Evolutionary conservation across 2,113 vertebrate species (phyloP).

Genomic region (Eolophus roseicapilla): DNA sequence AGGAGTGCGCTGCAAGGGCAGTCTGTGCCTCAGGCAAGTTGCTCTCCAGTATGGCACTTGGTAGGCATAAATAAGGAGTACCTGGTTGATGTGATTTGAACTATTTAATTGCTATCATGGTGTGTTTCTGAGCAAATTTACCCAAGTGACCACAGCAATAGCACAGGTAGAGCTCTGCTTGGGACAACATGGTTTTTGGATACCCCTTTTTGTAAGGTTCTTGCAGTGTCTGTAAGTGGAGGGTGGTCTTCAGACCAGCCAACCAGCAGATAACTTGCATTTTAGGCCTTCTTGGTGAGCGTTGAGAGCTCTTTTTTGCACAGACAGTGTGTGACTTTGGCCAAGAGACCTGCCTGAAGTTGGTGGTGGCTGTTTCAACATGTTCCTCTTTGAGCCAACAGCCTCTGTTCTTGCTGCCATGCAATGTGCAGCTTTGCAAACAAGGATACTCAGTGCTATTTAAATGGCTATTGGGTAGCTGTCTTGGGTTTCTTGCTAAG

Average conservation of each 20-base stretch:
- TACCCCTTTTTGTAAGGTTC: accelerated
- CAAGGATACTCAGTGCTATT: not conserved
- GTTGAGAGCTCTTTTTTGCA: not conserved
- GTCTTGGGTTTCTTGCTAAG: not conserved
- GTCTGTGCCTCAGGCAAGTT: not conserved
- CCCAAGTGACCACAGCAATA: not conserved
- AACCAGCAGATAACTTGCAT: not conserved
- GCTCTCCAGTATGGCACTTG: not conserved
- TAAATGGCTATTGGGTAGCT: not conserved
- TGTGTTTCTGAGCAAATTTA: not conserved
- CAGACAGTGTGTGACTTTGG: not conserved
- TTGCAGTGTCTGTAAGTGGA: not conserved
- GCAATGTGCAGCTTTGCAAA: not conserved
- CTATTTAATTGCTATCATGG: not conserved
- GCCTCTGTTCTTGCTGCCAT: not conserved
- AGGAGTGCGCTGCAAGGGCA: not conserved
- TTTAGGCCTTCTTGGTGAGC: not conserved
- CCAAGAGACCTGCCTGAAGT: not conserved
- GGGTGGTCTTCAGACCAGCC: not conserved
- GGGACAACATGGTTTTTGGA: not conserved
- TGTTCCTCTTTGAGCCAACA: not conserved
- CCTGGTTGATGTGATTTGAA: not conserved
- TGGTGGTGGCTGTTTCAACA: not conserved
- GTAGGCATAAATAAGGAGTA: not conserved
- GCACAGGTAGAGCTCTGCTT: not conserved